Conservation (phyloP, 2,888 invertebrate species). For the Metacarcinus magister region DNA sequence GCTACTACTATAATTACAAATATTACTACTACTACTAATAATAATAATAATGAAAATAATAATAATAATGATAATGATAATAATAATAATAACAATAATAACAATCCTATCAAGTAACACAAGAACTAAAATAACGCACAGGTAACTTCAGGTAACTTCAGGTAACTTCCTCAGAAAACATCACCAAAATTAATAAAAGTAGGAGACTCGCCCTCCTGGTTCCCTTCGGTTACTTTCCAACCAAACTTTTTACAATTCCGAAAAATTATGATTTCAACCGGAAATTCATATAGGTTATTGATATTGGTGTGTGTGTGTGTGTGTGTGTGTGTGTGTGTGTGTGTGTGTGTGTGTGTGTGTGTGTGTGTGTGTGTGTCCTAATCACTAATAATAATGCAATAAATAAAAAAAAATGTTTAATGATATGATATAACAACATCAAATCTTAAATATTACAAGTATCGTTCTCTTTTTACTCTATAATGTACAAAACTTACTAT, state of each 20-base stretch:
- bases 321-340: slow-evolving; percentile 34
- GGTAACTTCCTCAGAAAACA: not conserved
- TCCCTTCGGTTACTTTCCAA: not conserved
- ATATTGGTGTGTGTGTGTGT: slow-evolving; percentile 39
- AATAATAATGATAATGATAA: not conserved
- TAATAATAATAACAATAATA: not conserved
- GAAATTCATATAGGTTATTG: slow-evolving; percentile 16
- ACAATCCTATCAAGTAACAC: not conserved
- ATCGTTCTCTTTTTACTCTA: too few species aligned
- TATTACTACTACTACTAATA: not conserved
- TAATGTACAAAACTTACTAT: too few species aligned
- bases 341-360: not conserved
- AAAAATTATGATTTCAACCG: slow-evolving; percentile 11
- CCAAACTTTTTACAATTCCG: slow-evolving; percentile 5
- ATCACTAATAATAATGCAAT: too few species aligned
- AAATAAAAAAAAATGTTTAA: too few species aligned
- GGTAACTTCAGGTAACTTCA: not conserved
- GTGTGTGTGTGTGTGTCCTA: too few species aligned
- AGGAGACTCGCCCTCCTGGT: not conserved
- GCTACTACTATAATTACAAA: too few species aligned
- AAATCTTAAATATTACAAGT: too few species aligned
- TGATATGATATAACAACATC: too few species aligned
- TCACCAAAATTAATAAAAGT: not conserved
- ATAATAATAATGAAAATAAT: not conserved
- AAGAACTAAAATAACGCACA: not conserved